Conservation (phyloP, 2,888 invertebrate genomes). For the Oligia strigilis region DNA sequence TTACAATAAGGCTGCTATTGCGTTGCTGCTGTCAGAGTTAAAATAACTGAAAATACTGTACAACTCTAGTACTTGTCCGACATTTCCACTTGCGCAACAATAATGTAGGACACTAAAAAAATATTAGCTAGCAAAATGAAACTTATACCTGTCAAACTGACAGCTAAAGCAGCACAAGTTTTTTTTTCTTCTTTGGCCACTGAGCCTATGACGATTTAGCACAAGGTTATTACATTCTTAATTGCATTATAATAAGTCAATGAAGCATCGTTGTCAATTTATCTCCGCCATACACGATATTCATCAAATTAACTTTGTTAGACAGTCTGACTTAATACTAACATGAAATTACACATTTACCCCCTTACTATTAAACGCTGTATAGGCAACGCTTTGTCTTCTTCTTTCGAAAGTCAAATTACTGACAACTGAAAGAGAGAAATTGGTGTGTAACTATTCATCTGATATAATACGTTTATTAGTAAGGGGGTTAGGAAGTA, state of each 20-base stretch:
- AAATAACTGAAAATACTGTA: background rate
- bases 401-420: no score
- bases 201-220: no score
- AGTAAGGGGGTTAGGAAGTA: conserved; percentile 15
- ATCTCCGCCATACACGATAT: conserved; percentile 6
- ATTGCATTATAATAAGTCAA: background rate
- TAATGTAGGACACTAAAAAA: no score
- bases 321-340: conserved; percentile 53
- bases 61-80: background rate
- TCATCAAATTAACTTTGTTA: conserved; percentile 24
- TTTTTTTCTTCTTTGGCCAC: no score
- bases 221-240: background rate
- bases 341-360: conserved; percentile 45
- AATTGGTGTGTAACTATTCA: no score
- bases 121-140: background rate
- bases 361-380: no score
- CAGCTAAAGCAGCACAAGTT: background rate
- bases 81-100: background rate
- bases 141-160: background rate
- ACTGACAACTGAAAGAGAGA: no score
- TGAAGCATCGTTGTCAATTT: background rate
- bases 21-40: background rate
- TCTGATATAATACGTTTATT: no score
- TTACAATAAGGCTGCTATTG: background rate
- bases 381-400: no score